Conservation (phyloP, 2,797 vertebrate species). For the Hippopotamyrus pictus region DNA sequence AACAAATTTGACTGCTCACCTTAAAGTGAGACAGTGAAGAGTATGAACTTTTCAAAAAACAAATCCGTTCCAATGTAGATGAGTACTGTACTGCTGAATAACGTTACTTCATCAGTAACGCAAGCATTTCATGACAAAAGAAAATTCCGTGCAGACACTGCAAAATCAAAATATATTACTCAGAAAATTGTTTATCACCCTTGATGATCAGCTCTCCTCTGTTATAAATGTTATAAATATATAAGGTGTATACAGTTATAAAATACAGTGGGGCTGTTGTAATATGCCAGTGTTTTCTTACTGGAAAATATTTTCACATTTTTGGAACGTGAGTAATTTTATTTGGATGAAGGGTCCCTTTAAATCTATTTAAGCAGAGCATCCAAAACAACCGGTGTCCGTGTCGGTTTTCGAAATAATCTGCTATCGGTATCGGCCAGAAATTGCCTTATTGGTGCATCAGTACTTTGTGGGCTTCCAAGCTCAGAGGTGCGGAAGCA, state of each 20-base stretch:
- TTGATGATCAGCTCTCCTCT: background rate
- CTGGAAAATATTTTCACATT: background rate
- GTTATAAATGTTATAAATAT: background rate
- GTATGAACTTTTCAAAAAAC: background rate
- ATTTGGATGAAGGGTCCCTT: too few relatives aligned
- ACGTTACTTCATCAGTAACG: too few relatives aligned
- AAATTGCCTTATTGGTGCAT: background rate
- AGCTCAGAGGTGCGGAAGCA: background rate
- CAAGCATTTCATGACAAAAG: background rate
- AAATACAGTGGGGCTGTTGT: background rate
- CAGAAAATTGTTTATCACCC: background rate
- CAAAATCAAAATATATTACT: background rate
- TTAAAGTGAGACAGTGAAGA: background rate
- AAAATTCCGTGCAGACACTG: background rate
- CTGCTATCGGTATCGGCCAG: background rate
- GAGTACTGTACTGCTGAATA: background rate
- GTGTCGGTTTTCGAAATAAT: background rate
- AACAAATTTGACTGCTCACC: background rate
- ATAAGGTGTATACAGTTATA: background rate
- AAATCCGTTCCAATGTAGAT: background rate
- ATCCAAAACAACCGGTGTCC: background rate
- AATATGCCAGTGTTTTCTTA: background rate
- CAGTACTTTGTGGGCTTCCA: background rate
- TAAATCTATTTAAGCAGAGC: too few relatives aligned
- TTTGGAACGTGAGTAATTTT: background rate